Base-by-base conservation (phyloP, 2,888 invertebrate genomes). In the Parnassius mnemosyne region DNA sequence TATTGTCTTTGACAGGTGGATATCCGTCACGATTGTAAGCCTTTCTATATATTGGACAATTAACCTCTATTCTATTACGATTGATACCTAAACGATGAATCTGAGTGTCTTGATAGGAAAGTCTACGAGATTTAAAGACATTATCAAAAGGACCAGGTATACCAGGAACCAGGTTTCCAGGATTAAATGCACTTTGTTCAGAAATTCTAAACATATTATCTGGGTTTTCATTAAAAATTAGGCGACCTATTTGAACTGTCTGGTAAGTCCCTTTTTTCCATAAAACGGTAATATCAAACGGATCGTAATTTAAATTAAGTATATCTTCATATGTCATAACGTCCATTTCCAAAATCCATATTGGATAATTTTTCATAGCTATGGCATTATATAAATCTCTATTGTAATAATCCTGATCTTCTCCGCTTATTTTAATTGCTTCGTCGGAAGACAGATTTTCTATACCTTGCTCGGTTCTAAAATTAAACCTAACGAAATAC, bases 351-450 rank as follows among this genome's bases (percentile, higher is more conserved):
- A 87, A 56, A 60, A 69, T 80, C 86, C 86, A 88, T 10, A 78
- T 66, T 2, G 87, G 87, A 64, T 75, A 81, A 10, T 94, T 85
- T 65, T 94, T 94, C 25, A 90, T 91, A 10, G 94, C 94, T 66
- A 98, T 97, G n/a, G 96, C 94, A 82, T 98, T 97, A 85, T 95
- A 97, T 56, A 98, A 90, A 87, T 98, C 98, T 64, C 96, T 93
- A 62, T 94, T 94, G 42, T 94, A 92, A 78, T 97, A 98, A 85
- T 98, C 97, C 0, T 97, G 96, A 84, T 98, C 96, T 20, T 86
- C 77, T 2, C 93, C 93, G n/a, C 93, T 85, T 43, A 97, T 84
- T 53, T 93, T 84, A 0, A 74, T 90, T 0, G 96, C 96, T 76
- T 92, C 92, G 1, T 94, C 92, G 0, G 92, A 89, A 41, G 92